phyloP scores from a whole-genome alignment of 1,140 invertebrate species.

The Diprion similis region DNA sequence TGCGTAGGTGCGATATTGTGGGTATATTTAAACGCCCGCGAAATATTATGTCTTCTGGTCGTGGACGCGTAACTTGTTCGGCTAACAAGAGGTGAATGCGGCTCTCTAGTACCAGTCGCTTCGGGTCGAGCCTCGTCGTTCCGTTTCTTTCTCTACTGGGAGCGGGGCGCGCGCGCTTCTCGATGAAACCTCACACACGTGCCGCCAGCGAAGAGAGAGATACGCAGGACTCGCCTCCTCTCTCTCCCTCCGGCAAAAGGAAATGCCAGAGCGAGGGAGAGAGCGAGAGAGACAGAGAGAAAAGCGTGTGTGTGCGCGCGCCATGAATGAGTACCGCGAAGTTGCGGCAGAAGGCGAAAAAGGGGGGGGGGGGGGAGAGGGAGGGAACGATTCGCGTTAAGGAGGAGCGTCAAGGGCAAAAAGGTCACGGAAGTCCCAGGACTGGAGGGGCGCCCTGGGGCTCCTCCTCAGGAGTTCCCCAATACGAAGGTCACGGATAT shows the following conservation, averaged over 20 bases:
- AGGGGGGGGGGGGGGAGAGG: conserved; percentile 13
- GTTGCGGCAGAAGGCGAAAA: conserved; percentile 11
- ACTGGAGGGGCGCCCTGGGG: not conserved
- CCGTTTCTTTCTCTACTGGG: not conserved
- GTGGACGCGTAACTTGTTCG: not conserved
- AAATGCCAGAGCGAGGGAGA: not conserved
- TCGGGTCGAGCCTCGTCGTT: not conserved
- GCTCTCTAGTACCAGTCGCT: not conserved
- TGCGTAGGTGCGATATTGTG: no score
- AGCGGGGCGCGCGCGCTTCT: not conserved
- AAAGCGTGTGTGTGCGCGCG: not conserved
- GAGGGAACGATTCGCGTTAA: conserved; percentile 20
- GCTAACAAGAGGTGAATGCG: not conserved
- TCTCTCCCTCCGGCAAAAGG: not conserved
- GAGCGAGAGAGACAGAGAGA: not conserved
- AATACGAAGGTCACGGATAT: no score
- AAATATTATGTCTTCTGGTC: not conserved
- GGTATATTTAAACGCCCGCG: no score
- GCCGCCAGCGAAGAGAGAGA: not conserved
- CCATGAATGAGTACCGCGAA: not conserved
- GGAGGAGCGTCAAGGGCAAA: conserved; percentile 53
- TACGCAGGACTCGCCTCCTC: not conserved
- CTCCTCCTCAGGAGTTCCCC: no score
- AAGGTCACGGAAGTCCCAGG: conserved; percentile 38
- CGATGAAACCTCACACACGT: not conserved